phyloP scores from a whole-genome alignment of 2,797 vertebrate species.

The Aldrovandia affinis region DNA sequence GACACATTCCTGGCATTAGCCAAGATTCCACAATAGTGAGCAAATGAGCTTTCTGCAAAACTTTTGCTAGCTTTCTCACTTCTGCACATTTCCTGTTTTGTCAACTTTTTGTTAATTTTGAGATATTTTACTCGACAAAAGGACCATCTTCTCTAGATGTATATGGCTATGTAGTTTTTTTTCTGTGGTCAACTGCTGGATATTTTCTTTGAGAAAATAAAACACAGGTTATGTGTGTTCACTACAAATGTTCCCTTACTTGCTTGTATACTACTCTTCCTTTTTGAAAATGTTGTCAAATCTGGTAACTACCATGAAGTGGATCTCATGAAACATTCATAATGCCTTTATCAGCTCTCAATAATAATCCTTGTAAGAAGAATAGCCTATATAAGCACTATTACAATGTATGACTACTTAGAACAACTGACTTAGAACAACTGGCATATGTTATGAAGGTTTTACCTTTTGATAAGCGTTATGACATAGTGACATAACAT shows the following conservation, averaged over 20 bases:
- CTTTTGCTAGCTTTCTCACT: constrained; percentile 49
- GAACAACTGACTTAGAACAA: background rate
- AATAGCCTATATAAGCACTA: background rate
- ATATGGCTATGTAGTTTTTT: background rate
- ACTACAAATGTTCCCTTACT: background rate
- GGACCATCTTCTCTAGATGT: background rate
- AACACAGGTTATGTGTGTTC: background rate
- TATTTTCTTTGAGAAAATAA: constrained; percentile 1
- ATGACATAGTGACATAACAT: background rate
- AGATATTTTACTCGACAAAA: background rate
- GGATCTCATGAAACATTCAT: background rate
- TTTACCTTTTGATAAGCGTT: background rate
- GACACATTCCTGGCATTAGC: constrained; percentile 66
- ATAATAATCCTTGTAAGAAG: background rate
- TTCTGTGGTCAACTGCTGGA: background rate
- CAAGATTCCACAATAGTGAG: constrained; percentile 67
- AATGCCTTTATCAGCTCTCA: background rate
- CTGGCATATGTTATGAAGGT: background rate
- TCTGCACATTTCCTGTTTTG: background rate
- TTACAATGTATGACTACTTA: background rate
- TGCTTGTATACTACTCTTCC: too few species aligned
- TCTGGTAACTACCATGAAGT: background rate
- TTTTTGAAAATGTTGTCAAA: too few species aligned
- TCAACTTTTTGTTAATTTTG: background rate
- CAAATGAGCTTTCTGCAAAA: constrained; percentile 61